Conservation (phyloP, 2,797 vertebrate species). For the Lacerta bilineata region DNA sequence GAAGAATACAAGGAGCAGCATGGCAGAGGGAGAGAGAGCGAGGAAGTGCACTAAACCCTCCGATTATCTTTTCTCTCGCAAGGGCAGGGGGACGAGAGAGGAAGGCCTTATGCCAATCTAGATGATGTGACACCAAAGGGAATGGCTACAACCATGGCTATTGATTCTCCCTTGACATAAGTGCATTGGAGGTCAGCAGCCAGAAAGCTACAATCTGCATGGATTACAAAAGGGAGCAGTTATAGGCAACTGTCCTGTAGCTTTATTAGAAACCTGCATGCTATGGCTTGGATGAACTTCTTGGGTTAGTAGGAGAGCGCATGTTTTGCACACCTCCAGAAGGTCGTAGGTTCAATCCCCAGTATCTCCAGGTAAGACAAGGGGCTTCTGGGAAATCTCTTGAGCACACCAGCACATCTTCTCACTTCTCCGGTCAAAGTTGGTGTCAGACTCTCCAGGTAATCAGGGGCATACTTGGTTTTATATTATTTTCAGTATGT, state of each 20-base stretch:
- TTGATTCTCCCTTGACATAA: constrained; percentile 52
- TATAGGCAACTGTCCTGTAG: constrained; percentile 9
- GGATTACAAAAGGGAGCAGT: constrained; percentile 33
- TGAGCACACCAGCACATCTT: no score
- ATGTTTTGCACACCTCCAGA: no score
- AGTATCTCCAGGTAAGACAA: no score
- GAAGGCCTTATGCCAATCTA: constrained; percentile 1
- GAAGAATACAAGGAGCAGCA: not conserved
- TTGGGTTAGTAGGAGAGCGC: no score
- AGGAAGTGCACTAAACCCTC: constrained; percentile 21
- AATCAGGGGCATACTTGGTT: no score
- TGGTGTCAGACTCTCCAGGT: no score
- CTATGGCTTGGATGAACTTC: not conserved
- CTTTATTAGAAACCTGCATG: not conserved
- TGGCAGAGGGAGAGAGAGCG: not conserved
- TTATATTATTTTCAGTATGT: no score
- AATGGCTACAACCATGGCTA: constrained; percentile 55
- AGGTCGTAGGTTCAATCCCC: no score
- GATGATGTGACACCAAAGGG: constrained; percentile 61
- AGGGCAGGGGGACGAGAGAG: fast-evolving
- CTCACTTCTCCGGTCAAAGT: no score
- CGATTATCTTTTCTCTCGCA: constrained; percentile 41
- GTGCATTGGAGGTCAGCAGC: constrained; percentile 31
- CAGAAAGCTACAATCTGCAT: constrained; percentile 49
- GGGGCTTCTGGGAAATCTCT: no score